Evolutionary conservation across 2,888 invertebrate species (phyloP).

Genomic region (Andrena flavipes): DNA sequence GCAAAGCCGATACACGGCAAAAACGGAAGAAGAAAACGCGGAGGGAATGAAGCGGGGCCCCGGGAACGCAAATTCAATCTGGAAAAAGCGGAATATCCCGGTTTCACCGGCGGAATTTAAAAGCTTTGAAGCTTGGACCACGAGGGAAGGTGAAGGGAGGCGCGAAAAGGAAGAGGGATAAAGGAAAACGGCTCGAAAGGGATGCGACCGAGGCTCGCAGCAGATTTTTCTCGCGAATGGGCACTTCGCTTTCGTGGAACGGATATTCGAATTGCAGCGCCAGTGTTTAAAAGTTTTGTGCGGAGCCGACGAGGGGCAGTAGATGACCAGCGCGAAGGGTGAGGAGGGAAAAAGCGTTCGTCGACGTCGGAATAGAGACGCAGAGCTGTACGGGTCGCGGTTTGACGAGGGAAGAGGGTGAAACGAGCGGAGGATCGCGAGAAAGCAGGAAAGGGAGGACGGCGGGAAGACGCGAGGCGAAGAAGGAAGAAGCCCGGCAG

Average conservation of each 20-base stretch:
- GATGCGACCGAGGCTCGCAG: background rate
- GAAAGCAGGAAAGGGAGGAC: constrained; percentile 13
- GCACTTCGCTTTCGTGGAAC: constrained; percentile 36
- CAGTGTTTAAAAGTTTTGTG: constrained; percentile 12
- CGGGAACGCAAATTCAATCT: constrained; percentile 53
- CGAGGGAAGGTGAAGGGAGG: constrained; percentile 5
- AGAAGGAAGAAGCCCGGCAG: constrained; percentile 62
- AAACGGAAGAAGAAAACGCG: constrained; percentile 9
- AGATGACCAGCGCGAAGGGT: background rate
- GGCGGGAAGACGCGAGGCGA: constrained; percentile 33
- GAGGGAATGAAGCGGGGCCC: background rate
- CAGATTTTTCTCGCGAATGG: constrained; percentile 16
- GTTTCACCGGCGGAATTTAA: constrained; percentile 41
- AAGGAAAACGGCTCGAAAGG: background rate
- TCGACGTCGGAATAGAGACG: constrained; percentile 16
- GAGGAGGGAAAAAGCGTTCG: background rate
- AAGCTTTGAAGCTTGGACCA: constrained; percentile 43
- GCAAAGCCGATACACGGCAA: background rate
- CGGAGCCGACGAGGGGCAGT: too few relatives aligned
- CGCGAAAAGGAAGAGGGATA: constrained; percentile 10
- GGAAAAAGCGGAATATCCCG: constrained; percentile 57
- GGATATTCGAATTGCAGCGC: constrained; percentile 33
- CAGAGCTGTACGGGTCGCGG: constrained; percentile 10
- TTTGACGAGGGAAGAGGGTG: constrained; percentile 11
- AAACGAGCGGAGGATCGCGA: background rate